These are phyloP conservation scores for Enteromius thamalakanensis DNA, from an alignment of 2,797 vertebrate species.

Conservation along the genomic window DNA sequence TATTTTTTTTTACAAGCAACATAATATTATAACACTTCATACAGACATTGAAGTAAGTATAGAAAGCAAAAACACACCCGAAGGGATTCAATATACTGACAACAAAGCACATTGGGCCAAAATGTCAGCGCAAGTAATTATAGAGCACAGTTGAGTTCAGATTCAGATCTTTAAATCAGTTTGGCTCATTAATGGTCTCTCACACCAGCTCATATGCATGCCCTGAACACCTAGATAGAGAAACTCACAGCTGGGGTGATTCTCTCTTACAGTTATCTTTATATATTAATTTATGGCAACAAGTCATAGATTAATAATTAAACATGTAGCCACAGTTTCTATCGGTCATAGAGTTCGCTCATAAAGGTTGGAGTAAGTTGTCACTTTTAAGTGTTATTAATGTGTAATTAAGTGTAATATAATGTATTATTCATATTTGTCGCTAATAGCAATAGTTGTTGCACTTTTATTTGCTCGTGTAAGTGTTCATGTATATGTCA, in stretches of 20 bases:
- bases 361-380: neutral
- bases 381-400: neutral
- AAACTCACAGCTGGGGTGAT: neutral
- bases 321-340: constrained; percentile 15
- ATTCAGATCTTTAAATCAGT: constrained; percentile 26
- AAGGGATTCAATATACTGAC: constrained; percentile 4
- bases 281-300: neutral
- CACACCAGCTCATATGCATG: neutral
- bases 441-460: neutral
- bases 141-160: constrained; percentile 6
- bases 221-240: constrained; percentile 4
- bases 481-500: neutral
- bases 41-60: neutral
- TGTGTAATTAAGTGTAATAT: neutral
- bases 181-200: constrained; percentile 40
- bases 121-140: constrained; percentile 40
- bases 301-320: neutral
- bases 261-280: neutral
- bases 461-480: neutral
- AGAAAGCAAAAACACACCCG: constrained; percentile 1
- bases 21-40: constrained; percentile 1
- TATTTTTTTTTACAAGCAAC: neutral
- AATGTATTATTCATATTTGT: neutral
- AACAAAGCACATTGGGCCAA: constrained; percentile 20
- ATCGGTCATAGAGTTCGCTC: neutral